Base-by-base conservation (phyloP, 2,888 invertebrate species). In the Allolobophora icterica region DNA sequence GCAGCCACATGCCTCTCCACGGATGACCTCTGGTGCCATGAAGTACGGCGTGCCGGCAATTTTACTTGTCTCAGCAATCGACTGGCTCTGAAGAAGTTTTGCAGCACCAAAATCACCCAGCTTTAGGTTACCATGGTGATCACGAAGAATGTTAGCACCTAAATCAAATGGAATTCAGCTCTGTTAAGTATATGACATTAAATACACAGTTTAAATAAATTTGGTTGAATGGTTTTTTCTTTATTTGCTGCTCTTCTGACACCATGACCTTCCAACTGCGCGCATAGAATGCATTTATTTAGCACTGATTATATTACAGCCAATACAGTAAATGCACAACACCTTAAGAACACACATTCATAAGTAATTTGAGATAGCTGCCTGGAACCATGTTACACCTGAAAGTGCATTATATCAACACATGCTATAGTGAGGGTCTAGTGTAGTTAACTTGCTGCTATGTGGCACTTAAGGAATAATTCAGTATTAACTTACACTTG, bases 71-170 rank as follows among this genome's bases (percentile, higher is more conserved):
- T 94, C 94, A 40, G 93, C 92, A 87, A 93, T 45, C 84, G 45
- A 91, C 40, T 95, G 95, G 8, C 95, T 95, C 93, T 95, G 95
- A 71, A 96, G 93, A 33, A 95, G 94, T 92, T 95, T 95, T 71
- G 95, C 95, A 0, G 96, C 95, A 40, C 96, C 96, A 94, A 96
- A 96, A 92, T 96, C 96, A 33, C 95, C 95, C 58, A 96, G 94
- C 93, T 96, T 96, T 19, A 95, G 95, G 93, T 95, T 95, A 11
- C 95, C 96, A 71, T 93, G 92, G n/a, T 94, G 94, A 92, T 96
- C 96, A 58, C 95, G 94, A 83, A 96, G 93, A 45, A 96, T 94
- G 93, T 96, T 96, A 52, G 96, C 96, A 93, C 95, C 95, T 95
- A 94, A 93, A 91, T 33, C 11, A 42, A 45, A 52, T 24, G 21